These are phyloP conservation scores for Drosophila rubida DNA, from an alignment of 2,888 invertebrate species.

Conservation along the genomic window DNA sequence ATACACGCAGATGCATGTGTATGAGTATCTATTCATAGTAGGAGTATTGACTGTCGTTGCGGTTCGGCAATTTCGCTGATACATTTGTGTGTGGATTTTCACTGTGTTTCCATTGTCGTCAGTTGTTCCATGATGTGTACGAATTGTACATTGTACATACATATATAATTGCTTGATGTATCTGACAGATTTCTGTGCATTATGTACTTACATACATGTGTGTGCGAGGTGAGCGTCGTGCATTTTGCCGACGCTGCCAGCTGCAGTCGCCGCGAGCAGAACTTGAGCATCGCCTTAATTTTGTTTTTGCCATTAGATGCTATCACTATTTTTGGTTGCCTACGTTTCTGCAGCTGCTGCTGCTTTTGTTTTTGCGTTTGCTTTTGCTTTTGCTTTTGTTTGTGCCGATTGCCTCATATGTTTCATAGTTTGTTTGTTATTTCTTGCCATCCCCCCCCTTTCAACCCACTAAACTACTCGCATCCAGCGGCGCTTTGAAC, in stretches of 20 bases:
- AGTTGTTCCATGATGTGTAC: conserved; percentile 31
- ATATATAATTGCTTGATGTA: conserved; percentile 11
- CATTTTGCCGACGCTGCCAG: conserved; percentile 33
- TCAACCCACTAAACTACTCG: neutral
- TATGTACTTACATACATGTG: neutral
- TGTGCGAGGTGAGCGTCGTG: conserved; percentile 31
- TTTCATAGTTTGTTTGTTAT: conserved; percentile 35
- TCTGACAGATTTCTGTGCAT: conserved; percentile 37
- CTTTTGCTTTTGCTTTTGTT: conserved; percentile 3
- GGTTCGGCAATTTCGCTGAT: conserved; percentile 54
- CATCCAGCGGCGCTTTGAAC: conserved; percentile 75
- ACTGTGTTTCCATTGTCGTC: conserved; percentile 18
- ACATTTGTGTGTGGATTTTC: conserved; percentile 1
- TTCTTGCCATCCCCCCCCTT: conserved; percentile 1
- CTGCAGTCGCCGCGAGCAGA: conserved; percentile 37
- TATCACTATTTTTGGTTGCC: conserved; percentile 38
- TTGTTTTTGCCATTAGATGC: conserved; percentile 53
- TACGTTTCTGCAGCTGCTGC: conserved; percentile 13
- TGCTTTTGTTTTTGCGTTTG: neutral
- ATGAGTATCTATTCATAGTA: conserved; percentile 35
- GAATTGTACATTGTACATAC: conserved; percentile 23
- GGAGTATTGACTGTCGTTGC: conserved; percentile 58
- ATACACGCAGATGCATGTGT: neutral
- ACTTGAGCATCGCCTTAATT: conserved; percentile 20
- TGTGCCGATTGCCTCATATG: conserved; percentile 19